A percentile compares a stretch with the other conserved stretches of the same genome.
Evolutionary conservation across 35 echinoderm and acorn worm species (phyloP).

Genomic region (Apostichopus parvimensis): DNA sequence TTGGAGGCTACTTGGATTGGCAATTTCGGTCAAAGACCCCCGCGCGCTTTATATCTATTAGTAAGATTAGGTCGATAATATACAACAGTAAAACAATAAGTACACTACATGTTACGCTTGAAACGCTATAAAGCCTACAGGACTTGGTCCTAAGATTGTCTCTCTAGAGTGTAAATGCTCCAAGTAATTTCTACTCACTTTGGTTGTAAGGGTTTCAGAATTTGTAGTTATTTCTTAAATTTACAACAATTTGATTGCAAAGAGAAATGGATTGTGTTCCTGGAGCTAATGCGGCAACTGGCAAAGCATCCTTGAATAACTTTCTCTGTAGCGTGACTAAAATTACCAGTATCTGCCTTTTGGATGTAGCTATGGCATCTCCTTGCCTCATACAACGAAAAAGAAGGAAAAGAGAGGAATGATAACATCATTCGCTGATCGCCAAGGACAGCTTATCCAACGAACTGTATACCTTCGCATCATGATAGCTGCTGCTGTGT

Average conservation of each 20-base stretch:
- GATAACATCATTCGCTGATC: not conserved
- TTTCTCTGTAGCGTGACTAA: not conserved
- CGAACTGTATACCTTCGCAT: too few species aligned
- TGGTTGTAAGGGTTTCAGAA: not conserved
- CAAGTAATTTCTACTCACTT: not conserved
- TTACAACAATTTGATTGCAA: not conserved
- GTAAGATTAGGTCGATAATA: too few species aligned
- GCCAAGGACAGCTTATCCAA: not conserved
- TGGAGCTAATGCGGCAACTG: too few species aligned
- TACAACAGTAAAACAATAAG: not conserved
- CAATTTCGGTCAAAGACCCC: not conserved
- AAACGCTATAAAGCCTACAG: not conserved
- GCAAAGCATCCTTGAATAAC: not conserved
- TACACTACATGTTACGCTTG: not conserved
- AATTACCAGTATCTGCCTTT: not conserved
- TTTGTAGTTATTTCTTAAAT: not conserved
- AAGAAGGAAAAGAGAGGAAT: not conserved
- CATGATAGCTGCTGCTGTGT: too few species aligned
- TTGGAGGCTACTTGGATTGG: too few species aligned
- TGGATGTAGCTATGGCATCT: not conserved
- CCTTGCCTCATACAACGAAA: not conserved
- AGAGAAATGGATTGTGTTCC: not conserved
- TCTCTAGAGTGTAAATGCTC: not conserved
- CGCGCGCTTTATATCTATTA: too few species aligned
- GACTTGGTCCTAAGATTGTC: not conserved